Evolutionary conservation across 2,113 vertebrate genomes (phyloP).

Genomic region (Oreocharis arfaki): DNA sequence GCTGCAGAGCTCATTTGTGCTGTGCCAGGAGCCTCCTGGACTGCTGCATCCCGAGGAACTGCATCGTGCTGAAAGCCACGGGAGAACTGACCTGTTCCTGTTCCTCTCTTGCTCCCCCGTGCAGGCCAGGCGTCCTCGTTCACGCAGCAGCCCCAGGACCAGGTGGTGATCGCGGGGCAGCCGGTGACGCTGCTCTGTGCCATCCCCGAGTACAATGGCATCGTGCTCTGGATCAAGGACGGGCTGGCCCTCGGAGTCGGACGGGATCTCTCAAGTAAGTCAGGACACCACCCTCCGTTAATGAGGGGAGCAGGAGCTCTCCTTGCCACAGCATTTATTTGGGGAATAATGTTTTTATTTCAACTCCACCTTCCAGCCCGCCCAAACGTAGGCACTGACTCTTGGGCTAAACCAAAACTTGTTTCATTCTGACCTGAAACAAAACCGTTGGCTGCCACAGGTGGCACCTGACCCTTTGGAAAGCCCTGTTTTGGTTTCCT

Average conservation of each 20-base stretch:
- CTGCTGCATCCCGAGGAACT: background rate
- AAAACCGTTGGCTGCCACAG: background rate
- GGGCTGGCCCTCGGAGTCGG: conserved; percentile 93
- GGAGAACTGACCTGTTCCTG: accelerated
- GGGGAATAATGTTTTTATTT: background rate
- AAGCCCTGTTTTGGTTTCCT: background rate
- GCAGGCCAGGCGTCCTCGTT: conserved; percentile 87
- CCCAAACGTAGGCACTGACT: accelerated
- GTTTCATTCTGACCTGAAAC: background rate
- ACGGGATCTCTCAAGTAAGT: conserved; percentile 91
- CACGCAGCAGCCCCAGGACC: conserved; percentile 93
- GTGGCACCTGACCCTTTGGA: background rate
- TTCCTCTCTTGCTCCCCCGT: background rate
- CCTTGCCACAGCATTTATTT: background rate
- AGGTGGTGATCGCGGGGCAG: conserved; percentile 93
- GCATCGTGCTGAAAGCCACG: accelerated
- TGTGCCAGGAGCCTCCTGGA: background rate
- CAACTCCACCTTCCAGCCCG: background rate
- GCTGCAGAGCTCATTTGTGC: background rate
- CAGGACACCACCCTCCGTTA: accelerated
- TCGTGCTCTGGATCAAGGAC: conserved; percentile 96
- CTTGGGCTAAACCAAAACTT: background rate
- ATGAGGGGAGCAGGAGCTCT: background rate
- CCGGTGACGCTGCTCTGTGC: conserved; percentile 90
- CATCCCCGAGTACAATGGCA: conserved; percentile 90